Percentiles rank a stretch among this genome's conserved stretches.
Conservation (phyloP, 1,140 invertebrate genomes). For the Pseudomyrmex pallidus region DNA sequence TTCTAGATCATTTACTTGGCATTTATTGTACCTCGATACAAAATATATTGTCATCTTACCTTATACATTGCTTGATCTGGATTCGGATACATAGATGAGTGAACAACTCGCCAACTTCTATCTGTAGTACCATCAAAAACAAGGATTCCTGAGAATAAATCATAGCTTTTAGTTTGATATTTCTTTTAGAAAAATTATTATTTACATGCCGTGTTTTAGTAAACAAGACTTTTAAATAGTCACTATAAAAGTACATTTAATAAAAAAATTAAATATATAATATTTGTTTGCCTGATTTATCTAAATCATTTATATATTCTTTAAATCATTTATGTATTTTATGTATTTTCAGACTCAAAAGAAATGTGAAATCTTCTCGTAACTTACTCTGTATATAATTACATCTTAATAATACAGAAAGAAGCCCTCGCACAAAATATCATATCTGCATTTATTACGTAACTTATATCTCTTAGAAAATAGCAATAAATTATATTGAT, state of each 20-base stretch:
- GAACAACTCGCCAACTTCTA: slow-evolving; percentile 90
- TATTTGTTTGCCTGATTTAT: not conserved
- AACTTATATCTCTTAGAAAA: not conserved
- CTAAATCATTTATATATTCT: too few relatives aligned
- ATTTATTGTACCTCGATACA: not conserved
- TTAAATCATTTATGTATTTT: too few relatives aligned
- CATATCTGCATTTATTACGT: not conserved
- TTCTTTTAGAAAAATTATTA: too few relatives aligned
- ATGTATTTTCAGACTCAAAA: not conserved
- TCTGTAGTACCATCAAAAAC: slow-evolving; percentile 90
- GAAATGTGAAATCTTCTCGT: not conserved
- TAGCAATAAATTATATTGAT: slow-evolving; percentile 1
- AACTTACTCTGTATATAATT: too few relatives aligned
- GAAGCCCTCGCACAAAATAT: not conserved
- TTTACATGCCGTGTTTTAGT: too few relatives aligned
- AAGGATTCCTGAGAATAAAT: slow-evolving; percentile 86
- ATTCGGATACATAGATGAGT: slow-evolving; percentile 93
- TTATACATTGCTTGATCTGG: slow-evolving; percentile 90
- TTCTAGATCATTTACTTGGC: too few relatives aligned
- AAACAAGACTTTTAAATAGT: too few relatives aligned
- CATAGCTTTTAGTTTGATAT: not conserved
- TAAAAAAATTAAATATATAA: not conserved
- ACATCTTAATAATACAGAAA: not conserved
- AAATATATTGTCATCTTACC: slow-evolving; percentile 68
- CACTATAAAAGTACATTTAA: too few relatives aligned